phyloP scores from a whole-genome alignment of 1,140 invertebrate genomes.

The Berghia stephanieae region DNA sequence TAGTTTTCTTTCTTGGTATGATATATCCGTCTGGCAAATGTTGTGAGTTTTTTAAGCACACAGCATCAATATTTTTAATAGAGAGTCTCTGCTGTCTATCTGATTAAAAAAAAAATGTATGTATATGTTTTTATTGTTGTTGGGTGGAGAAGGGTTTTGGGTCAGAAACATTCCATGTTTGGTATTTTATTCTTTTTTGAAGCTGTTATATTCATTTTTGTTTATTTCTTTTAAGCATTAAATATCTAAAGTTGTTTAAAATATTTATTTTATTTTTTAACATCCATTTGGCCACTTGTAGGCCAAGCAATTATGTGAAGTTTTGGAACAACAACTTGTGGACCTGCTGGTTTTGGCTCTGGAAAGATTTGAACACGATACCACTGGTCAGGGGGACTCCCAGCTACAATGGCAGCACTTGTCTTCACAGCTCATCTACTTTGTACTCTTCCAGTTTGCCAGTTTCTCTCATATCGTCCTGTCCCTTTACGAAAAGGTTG shows the following conservation, averaged over 20 bases:
- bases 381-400: conserved; percentile 30
- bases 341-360: conserved; percentile 91
- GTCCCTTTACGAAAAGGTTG: conserved; percentile 85
- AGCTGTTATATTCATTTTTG: too few species aligned
- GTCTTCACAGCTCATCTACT: conserved; percentile 94
- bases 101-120: neutral
- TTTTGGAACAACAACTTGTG: conserved; percentile 91
- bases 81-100: neutral
- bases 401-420: conserved; percentile 92
- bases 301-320: conserved; percentile 88
- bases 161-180: too few species aligned
- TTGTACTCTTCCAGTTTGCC: conserved; percentile 93
- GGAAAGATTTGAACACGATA: conserved; percentile 82
- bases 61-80: too few species aligned
- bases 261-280: neutral
- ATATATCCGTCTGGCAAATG: too few species aligned
- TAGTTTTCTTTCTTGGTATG: too few species aligned
- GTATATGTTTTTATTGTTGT: too few species aligned
- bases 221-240: neutral
- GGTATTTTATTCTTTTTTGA: too few species aligned
- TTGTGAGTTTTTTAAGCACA: too few species aligned
- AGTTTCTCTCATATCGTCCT: conserved; percentile 92
- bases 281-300: conserved; percentile 53
- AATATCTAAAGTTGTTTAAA: neutral
- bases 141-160: too few species aligned